phyloP scores from a whole-genome alignment of 1,140 invertebrate genomes.

The Drosophila lacteicornis region DNA sequence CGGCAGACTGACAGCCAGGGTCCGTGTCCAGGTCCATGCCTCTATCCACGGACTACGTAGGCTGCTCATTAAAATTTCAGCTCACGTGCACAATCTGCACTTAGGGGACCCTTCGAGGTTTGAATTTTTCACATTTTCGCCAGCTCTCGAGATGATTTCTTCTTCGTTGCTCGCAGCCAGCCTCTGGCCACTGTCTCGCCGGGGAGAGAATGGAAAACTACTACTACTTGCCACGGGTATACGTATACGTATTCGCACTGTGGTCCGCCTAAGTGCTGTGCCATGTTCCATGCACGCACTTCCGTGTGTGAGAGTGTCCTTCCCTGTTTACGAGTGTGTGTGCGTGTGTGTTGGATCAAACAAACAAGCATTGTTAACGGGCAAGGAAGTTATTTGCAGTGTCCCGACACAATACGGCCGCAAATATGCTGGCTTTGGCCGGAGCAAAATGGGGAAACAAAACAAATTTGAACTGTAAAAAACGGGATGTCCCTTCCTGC shows the following conservation, averaged over 20 bases:
- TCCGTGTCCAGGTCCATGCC: conserved; percentile 33
- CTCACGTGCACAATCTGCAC: conserved; percentile 78
- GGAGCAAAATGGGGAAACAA: conserved; percentile 24
- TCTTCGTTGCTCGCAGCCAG: background rate
- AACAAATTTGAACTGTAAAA: conserved; percentile 63
- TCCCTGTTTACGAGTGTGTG: background rate
- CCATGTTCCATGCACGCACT: conserved; percentile 64
- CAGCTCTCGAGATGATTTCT: conserved; percentile 48
- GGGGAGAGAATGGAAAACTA: conserved; percentile 43
- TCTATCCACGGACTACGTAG: conserved; percentile 35
- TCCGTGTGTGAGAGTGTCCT: conserved; percentile 7
- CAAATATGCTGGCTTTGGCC: conserved; percentile 35
- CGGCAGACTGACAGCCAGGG: background rate
- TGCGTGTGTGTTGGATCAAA: conserved; percentile 33
- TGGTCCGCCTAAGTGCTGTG: conserved; percentile 53
- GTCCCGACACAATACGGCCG: conserved; percentile 39
- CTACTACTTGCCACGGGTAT: background rate
- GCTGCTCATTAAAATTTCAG: conserved; percentile 77
- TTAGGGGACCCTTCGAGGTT: conserved; percentile 78
- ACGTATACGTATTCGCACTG: conserved; percentile 21
- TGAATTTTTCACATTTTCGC: conserved; percentile 80
- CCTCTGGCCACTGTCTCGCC: conserved; percentile 16
- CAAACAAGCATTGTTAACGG: conserved; percentile 71
- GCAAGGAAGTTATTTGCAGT: conserved; percentile 69
- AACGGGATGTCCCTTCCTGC: conserved; percentile 25